Evolutionary conservation across 2,113 vertebrate species (phyloP).

Genomic region (Pteruthius melanotis): DNA sequence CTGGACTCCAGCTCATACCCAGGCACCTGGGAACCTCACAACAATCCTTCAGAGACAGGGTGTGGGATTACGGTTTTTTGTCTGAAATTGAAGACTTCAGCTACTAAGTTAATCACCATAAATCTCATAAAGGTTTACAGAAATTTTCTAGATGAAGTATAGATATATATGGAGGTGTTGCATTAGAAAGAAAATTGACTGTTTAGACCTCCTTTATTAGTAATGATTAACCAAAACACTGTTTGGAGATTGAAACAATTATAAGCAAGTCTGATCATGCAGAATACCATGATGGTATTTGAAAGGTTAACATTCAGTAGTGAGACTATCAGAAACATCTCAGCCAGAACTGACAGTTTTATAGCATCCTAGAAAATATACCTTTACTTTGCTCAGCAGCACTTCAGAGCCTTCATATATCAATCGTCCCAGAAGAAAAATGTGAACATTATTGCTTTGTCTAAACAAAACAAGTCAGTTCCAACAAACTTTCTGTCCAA

Average conservation of each 20-base stretch:
- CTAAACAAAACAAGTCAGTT: background rate
- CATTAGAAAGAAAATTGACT: background rate
- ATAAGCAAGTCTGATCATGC: background rate
- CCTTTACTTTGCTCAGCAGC: constrained; percentile 8
- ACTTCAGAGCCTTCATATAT: constrained; percentile 23
- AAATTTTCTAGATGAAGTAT: background rate
- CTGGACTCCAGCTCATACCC: background rate
- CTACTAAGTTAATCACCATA: background rate
- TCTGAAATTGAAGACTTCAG: background rate
- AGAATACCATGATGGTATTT: background rate
- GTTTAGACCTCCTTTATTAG: background rate
- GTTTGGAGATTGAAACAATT: background rate
- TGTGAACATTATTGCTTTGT: background rate
- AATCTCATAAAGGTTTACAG: background rate
- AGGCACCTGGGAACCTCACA: background rate
- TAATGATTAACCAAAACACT: background rate
- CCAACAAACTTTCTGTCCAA: background rate
- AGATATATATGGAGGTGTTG: background rate
- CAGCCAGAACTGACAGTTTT: constrained; percentile 23
- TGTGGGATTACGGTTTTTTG: background rate
- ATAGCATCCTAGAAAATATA: constrained; percentile 18
- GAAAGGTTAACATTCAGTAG: background rate
- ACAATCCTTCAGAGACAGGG: background rate
- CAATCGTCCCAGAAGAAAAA: background rate
- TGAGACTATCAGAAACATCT: background rate